These are phyloP conservation scores for Trachurus trachurus DNA, from an alignment of 2,797 vertebrate genomes.

Conservation along the genomic window DNA sequence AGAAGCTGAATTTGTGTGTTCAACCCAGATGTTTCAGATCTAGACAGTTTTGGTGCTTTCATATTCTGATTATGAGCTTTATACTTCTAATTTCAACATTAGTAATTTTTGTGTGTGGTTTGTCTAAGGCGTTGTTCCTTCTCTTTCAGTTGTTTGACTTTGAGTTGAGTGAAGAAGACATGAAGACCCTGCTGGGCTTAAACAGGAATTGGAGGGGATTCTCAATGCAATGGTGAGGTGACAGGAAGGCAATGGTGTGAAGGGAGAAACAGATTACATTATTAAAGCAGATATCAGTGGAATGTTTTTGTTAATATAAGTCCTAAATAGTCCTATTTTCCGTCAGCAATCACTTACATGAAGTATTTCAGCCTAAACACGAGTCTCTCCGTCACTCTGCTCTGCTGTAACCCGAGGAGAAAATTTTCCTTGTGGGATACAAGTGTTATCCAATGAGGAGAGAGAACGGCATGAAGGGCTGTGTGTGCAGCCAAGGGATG, in stretches of 20 bases:
- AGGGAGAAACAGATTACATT: fast-evolving
- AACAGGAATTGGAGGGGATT: conserved; percentile 86
- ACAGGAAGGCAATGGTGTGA: neutral
- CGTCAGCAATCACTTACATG: too few species aligned
- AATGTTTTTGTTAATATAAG: too few species aligned
- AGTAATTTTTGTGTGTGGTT: neutral
- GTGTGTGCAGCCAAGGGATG: too few species aligned
- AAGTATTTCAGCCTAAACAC: too few species aligned
- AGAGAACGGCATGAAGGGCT: too few species aligned
- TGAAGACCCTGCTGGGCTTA: conserved; percentile 85
- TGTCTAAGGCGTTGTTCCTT: neutral
- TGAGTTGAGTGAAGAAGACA: conserved; percentile 86
- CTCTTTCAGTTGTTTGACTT: conserved; percentile 90
- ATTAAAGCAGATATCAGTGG: too few species aligned
- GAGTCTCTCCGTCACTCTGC: too few species aligned
- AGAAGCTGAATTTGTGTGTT: neutral
- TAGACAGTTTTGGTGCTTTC: neutral
- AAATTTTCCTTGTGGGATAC: too few species aligned
- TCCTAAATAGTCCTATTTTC: too few species aligned
- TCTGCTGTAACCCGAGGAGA: too few species aligned
- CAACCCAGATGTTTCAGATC: neutral
- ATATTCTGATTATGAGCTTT: neutral
- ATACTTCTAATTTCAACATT: neutral
- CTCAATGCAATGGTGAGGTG: conserved; percentile 75
- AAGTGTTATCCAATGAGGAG: too few species aligned